Conservation (phyloP, 2,113 vertebrate species). For the Salvator merianae region DNA sequence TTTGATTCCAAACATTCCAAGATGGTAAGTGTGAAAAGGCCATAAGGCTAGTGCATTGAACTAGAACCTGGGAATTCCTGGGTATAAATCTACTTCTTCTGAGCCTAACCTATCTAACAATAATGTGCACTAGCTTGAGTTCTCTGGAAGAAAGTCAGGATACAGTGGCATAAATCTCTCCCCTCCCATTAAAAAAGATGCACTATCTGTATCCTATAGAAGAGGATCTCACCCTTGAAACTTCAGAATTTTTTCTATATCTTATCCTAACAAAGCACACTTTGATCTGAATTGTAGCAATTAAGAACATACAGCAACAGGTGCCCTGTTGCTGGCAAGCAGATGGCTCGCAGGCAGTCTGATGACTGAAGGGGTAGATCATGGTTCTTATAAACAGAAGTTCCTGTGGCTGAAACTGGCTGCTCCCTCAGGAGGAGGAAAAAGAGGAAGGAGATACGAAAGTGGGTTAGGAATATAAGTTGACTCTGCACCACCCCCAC, state of each 20-base stretch:
- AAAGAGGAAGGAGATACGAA: slow-evolving; percentile 74
- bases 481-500: slow-evolving; percentile 71
- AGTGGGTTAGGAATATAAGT: slow-evolving; percentile 86
- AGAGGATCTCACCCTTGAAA: background rate
- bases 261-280: background rate
- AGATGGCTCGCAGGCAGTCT: slow-evolving; percentile 28
- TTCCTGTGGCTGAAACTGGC: slow-evolving; percentile 20
- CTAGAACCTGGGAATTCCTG: no score
- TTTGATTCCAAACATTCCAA: no score
- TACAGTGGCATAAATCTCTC: no score
- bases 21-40: no score
- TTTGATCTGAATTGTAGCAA: background rate
- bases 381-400: slow-evolving; percentile 45
- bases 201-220: background rate
- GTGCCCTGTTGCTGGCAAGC: slow-evolving; percentile 27
- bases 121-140: no score
- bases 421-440: slow-evolving; percentile 42
- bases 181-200: no score
- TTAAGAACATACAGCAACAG: slow-evolving; percentile 11
- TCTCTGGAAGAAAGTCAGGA: no score
- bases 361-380: slow-evolving; percentile 34
- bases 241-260: background rate
- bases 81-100: no score
- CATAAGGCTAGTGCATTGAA: no score
- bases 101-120: no score